phyloP scores from a whole-genome alignment of 92 coral and sea anemone species.

The Epizoanthus fatuus region DNA sequence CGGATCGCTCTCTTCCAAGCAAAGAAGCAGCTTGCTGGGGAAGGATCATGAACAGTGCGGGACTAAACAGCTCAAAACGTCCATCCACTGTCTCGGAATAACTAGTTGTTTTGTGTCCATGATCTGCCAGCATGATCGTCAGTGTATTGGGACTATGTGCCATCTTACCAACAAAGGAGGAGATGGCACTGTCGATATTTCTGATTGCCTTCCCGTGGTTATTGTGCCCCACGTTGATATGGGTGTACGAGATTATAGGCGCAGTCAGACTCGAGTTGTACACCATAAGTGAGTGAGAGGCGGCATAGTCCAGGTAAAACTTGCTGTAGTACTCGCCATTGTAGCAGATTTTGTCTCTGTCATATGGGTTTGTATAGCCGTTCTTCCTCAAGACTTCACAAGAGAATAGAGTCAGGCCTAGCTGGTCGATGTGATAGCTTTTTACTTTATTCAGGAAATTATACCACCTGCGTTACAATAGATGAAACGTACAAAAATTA shows the following conservation, averaged over 20 bases:
- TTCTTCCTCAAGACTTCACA: slow-evolving; percentile 51
- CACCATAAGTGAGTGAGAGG: neutral
- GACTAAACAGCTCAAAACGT: slow-evolving; percentile 52
- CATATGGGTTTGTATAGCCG: slow-evolving; percentile 45
- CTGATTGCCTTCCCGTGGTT: slow-evolving; percentile 50
- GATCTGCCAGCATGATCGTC: slow-evolving; percentile 55
- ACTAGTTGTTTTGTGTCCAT: slow-evolving; percentile 60
- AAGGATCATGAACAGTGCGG: slow-evolving; percentile 41
- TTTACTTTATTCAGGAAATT: slow-evolving; percentile 19
- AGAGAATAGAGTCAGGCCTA: slow-evolving; percentile 58
- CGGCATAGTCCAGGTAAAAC: slow-evolving; percentile 34
- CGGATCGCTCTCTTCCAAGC: slow-evolving; percentile 32
- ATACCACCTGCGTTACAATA: slow-evolving; percentile 40
- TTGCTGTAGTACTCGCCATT: slow-evolving; percentile 56
- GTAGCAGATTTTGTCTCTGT: slow-evolving; percentile 45
- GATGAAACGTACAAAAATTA: too few species aligned
- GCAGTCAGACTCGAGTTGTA: neutral
- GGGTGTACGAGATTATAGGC: slow-evolving; percentile 40
- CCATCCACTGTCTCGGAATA: slow-evolving; percentile 51
- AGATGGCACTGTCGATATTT: slow-evolving; percentile 57
- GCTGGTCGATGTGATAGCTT: slow-evolving; percentile 46
- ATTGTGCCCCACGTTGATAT: slow-evolving; percentile 60
- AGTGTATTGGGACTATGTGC: slow-evolving; percentile 52
- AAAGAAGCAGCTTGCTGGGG: slow-evolving; percentile 28
- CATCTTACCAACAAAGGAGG: slow-evolving; percentile 39